These are phyloP conservation scores for Nemapogon koenigi DNA, from an alignment of 2,888 invertebrate genomes.

Conservation along the genomic window DNA sequence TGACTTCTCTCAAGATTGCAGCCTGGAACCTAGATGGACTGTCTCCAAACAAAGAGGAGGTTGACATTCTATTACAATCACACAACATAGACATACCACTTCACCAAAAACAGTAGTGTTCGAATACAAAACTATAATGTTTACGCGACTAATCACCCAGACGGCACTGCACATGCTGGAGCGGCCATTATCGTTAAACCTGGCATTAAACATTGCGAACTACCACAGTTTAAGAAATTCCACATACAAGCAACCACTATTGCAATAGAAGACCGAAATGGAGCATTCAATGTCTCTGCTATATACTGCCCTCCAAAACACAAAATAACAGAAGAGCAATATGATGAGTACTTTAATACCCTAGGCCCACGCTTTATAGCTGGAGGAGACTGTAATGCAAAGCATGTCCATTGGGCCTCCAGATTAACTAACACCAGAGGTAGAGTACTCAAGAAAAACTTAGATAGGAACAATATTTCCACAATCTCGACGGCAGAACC, in stretches of 20 bases:
- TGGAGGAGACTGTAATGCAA: slow-evolving; percentile 19
- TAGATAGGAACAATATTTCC: slow-evolving; percentile 11
- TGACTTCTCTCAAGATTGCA: slow-evolving; percentile 1
- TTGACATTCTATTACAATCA: slow-evolving; percentile 8
- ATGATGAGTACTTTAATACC: slow-evolving; percentile 13
- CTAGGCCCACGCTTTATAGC: slow-evolving; percentile 15
- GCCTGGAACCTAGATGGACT: slow-evolving; percentile 20
- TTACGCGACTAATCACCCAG: slow-evolving; percentile 15
- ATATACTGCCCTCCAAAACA: slow-evolving; percentile 15
- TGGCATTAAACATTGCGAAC: slow-evolving; percentile 15
- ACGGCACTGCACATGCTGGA: slow-evolving; percentile 18
- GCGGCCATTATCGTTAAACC: slow-evolving; percentile 17
- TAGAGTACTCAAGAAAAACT: slow-evolving; percentile 14
- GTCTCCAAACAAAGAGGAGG: slow-evolving; percentile 15
- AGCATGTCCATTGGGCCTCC: slow-evolving; percentile 17
- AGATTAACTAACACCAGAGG: slow-evolving; percentile 16
- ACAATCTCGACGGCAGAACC: slow-evolving; percentile 16
- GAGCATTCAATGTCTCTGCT: slow-evolving; percentile 10
- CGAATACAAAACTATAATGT: slow-evolving; percentile 9
- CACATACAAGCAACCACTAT: slow-evolving; percentile 16
- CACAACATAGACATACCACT: slow-evolving; percentile 14
- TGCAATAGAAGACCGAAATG: slow-evolving; percentile 6
- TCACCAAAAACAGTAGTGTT: slow-evolving; percentile 15
- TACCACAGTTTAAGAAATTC: slow-evolving; percentile 11
- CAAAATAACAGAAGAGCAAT: slow-evolving; percentile 12